Percentiles rank a stretch among this genome's conserved stretches.
Evolutionary conservation across 37 sponge, comb jelly and placozoan genomes (phyloP).

Genomic region (Eunapius fragilis): DNA sequence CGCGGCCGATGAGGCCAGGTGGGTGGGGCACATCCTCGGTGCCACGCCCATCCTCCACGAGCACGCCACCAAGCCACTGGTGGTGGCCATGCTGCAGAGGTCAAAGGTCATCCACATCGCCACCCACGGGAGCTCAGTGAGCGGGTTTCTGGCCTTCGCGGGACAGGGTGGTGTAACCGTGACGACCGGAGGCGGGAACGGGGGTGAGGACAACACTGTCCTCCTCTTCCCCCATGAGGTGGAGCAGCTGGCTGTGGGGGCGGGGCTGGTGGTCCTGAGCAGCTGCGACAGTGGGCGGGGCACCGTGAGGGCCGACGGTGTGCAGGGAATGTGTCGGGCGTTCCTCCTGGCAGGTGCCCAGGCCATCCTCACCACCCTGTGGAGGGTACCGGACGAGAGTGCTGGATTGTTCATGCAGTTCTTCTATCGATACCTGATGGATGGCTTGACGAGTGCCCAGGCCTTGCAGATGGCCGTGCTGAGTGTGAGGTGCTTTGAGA

Average conservation of each 20-base stretch:
- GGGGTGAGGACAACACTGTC: slow-evolving; percentile 25
- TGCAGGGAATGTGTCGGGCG: too few species aligned
- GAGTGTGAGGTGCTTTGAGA: slow-evolving; percentile 65
- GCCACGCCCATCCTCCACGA: too few species aligned
- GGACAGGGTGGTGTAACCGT: too few species aligned
- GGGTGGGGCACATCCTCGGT: too few species aligned
- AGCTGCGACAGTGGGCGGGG: too few species aligned
- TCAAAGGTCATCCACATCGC: too few species aligned
- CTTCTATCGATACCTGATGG: slow-evolving; percentile 77
- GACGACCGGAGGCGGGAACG: not conserved
- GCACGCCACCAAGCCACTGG: too few species aligned
- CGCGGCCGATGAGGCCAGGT: slow-evolving; percentile 69
- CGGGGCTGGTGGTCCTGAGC: too few species aligned
- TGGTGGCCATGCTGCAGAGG: too few species aligned
- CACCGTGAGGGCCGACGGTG: too few species aligned
- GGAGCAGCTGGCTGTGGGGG: slow-evolving; percentile 57
- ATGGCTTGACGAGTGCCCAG: slow-evolving; percentile 42
- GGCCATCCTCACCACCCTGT: slow-evolving; percentile 71
- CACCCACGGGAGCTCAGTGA: too few species aligned
- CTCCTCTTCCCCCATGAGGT: slow-evolving; percentile 74
- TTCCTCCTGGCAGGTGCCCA: slow-evolving; percentile 87
- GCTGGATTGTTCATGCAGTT: slow-evolving; percentile 79
- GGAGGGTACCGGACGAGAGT: slow-evolving; percentile 84
- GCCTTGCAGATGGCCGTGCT: slow-evolving; percentile 78
- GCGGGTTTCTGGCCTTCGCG: too few species aligned